Conservation (phyloP, 2,113 vertebrate genomes). For the Notothenia rossii region DNA sequence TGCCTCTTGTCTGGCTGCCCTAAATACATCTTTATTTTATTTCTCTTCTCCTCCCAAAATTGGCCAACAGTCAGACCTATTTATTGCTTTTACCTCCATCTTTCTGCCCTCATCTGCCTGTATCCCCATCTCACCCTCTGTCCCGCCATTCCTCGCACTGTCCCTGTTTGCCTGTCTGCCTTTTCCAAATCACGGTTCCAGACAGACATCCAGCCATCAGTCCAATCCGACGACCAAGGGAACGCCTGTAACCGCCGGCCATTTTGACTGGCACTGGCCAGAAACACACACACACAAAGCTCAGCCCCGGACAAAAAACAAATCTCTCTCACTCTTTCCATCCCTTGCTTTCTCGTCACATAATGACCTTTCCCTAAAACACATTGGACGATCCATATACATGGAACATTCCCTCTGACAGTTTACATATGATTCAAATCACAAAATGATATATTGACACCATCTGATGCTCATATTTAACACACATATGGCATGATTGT, state of each 20-base stretch:
- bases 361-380: conserved; percentile 7
- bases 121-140: conserved; percentile 1
- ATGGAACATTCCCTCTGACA: background rate
- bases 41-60: background rate
- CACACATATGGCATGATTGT: too few relatives aligned
- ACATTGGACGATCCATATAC: background rate
- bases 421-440: background rate
- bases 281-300: background rate
- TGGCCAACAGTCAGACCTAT: background rate
- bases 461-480: background rate
- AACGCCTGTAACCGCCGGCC: conserved; percentile 41
- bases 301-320: conserved; percentile 10
- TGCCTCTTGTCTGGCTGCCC: background rate
- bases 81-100: background rate
- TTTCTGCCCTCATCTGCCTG: conserved; percentile 21
- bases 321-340: background rate
- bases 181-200: conserved; percentile 37
- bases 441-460: background rate
- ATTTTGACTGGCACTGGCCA: conserved; percentile 34
- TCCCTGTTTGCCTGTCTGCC: conserved; percentile 49
- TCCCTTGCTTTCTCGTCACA: background rate
- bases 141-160: conserved; percentile 2
- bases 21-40: background rate
- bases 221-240: conserved; percentile 18
- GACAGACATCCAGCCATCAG: conserved; percentile 25